phyloP scores from a whole-genome alignment of 2,888 invertebrate species.

The Ctena decussata region DNA sequence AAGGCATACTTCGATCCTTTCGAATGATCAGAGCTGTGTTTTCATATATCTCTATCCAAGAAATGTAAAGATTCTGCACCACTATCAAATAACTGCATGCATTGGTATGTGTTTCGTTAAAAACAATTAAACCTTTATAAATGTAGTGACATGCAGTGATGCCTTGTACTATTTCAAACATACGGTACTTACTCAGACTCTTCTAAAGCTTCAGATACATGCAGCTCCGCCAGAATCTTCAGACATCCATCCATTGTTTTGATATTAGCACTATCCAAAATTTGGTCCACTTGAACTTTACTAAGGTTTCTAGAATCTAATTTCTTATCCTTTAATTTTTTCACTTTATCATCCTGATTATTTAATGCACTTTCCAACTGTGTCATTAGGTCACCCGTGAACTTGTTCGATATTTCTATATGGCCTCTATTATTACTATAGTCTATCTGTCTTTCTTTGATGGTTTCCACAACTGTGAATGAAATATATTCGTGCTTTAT shows the following conservation, averaged over 20 bases:
- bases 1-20: too few relatives aligned
- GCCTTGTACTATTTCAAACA: too few relatives aligned
- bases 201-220: constrained; percentile 76
- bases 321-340: constrained; percentile 29
- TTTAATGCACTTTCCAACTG: background rate
- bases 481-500: background rate
- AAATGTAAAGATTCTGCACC: too few relatives aligned
- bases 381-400: background rate
- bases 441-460: background rate
- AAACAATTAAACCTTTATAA: too few relatives aligned
- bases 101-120: too few relatives aligned
- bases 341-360: constrained; percentile 18
- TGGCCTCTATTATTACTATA: background rate
- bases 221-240: constrained; percentile 79
- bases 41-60: too few relatives aligned
- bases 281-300: constrained; percentile 70
- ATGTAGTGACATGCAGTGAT: too few relatives aligned
- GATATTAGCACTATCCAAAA: constrained; percentile 76
- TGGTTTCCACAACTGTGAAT: background rate
- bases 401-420: background rate
- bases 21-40: too few relatives aligned
- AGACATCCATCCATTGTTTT: constrained; percentile 83
- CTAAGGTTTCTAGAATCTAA: constrained; percentile 45
- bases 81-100: too few relatives aligned
- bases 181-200: constrained; percentile 84